Percentiles rank a stretch among this genome's conserved stretches.
phyloP scores from a whole-genome alignment of 1,140 invertebrate species.

The Trinorchestia longiramus region DNA sequence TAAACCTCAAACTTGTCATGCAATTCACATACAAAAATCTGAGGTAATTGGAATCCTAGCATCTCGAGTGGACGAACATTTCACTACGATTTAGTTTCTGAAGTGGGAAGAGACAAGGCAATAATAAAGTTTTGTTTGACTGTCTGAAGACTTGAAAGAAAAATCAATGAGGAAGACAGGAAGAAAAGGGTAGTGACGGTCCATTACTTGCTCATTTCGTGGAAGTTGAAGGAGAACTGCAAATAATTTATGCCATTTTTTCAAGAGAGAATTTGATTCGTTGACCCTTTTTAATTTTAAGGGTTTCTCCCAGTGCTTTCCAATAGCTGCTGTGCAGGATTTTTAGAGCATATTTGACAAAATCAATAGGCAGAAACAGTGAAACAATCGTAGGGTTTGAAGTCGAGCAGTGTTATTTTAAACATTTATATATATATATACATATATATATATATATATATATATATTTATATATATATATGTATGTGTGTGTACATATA shows the following conservation, averaged over 20 bases:
- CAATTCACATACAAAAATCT: neutral
- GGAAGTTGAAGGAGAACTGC: neutral
- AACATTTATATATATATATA: no score
- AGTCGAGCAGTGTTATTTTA: no score
- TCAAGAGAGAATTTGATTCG: neutral
- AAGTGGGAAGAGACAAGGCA: neutral
- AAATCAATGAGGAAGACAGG: neutral
- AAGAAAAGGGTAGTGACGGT: neutral
- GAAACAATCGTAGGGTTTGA: no score
- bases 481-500: no score
- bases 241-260: neutral
- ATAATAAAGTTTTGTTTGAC: neutral
- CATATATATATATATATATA: no score
- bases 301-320: neutral
- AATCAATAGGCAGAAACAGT: no score
- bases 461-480: no score
- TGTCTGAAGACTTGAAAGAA: neutral
- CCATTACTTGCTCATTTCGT: neutral
- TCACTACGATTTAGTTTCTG: neutral
- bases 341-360: no score
- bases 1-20: neutral
- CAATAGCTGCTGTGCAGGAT: neutral
- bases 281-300: neutral
- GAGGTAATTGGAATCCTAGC: neutral
- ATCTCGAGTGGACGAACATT: neutral